A percentile compares a stretch with the other conserved stretches of the same genome.
These are phyloP conservation scores for Agonum fuliginosum DNA, from an alignment of 2,888 invertebrate genomes.

Conservation along the genomic window DNA sequence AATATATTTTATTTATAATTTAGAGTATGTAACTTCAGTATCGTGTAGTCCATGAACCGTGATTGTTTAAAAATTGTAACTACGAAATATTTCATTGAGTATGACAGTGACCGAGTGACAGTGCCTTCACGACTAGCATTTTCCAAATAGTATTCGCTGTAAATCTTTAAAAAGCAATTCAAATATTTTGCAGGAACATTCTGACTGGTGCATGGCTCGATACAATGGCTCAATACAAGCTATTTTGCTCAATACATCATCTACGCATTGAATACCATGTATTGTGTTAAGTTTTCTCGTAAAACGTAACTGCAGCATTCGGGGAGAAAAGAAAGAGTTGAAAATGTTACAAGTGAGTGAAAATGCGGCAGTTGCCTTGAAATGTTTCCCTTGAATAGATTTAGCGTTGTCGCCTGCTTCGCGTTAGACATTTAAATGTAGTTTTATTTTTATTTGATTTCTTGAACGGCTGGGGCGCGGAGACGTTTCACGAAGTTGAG, in stretches of 20 bases:
- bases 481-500: background rate
- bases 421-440: conserved; percentile 48
- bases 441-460: conserved; percentile 50
- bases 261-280: background rate
- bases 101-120: too few relatives aligned
- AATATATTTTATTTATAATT: too few relatives aligned
- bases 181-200: background rate
- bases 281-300: background rate
- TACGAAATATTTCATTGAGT: too few relatives aligned
- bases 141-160: background rate
- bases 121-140: background rate
- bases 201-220: background rate
- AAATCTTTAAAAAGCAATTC: too few relatives aligned
- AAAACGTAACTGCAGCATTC: background rate
- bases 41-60: too few relatives aligned
- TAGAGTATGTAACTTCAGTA: too few relatives aligned
- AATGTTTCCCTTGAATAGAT: conserved; percentile 30
- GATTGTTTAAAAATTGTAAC: too few relatives aligned
- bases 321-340: conserved; percentile 1
- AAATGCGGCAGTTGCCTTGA: conserved; percentile 9
- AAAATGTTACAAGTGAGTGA: conserved; percentile 38
- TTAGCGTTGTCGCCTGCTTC: conserved; percentile 10
- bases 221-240: conserved; percentile 24
- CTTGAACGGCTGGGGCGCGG: conserved; percentile 16
- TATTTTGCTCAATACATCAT: conserved; percentile 16